These are phyloP conservation scores for Mandrillus leucophaeus DNA, from an alignment of 2,113 vertebrate genomes.

Conservation along the genomic window DNA sequence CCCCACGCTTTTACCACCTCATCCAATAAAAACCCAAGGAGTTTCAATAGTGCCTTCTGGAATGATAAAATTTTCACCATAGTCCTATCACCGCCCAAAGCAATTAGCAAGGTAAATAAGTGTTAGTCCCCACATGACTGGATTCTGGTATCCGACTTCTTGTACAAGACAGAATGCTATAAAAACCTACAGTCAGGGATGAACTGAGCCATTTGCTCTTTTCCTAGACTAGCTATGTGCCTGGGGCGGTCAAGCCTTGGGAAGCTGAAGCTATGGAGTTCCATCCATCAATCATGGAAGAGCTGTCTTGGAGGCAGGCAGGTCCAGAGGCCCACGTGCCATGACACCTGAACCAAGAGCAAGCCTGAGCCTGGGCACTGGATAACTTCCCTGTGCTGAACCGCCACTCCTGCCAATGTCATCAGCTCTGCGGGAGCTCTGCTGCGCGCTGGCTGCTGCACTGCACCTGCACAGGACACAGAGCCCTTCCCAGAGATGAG, in stretches of 20 bases:
- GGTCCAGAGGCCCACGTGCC: too few relatives aligned
- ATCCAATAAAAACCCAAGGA: background rate
- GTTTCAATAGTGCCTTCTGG: too few relatives aligned
- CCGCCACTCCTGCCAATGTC: background rate
- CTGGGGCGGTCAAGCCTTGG: background rate
- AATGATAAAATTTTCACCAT: background rate
- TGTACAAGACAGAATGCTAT: background rate
- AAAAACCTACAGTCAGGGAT: background rate
- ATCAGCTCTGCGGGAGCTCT: fast-evolving
- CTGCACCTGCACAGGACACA: fast-evolving
- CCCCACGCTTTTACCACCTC: background rate
- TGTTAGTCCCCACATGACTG: too few relatives aligned
- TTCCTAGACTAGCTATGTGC: too few relatives aligned
- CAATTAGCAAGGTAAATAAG: background rate
- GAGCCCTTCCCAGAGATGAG: fast-evolving
- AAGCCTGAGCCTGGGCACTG: too few relatives aligned
- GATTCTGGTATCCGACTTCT: background rate
- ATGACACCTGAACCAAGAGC: too few relatives aligned
- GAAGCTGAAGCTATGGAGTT: background rate
- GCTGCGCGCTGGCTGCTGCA: fast-evolving
- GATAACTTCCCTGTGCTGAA: background rate
- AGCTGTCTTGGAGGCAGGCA: too few relatives aligned
- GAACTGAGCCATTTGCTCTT: too few relatives aligned
- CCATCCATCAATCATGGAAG: too few relatives aligned
- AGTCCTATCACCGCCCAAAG: background rate